Evolutionary conservation across 2,888 invertebrate species (phyloP).

Genomic region (Harmothoe impar): DNA sequence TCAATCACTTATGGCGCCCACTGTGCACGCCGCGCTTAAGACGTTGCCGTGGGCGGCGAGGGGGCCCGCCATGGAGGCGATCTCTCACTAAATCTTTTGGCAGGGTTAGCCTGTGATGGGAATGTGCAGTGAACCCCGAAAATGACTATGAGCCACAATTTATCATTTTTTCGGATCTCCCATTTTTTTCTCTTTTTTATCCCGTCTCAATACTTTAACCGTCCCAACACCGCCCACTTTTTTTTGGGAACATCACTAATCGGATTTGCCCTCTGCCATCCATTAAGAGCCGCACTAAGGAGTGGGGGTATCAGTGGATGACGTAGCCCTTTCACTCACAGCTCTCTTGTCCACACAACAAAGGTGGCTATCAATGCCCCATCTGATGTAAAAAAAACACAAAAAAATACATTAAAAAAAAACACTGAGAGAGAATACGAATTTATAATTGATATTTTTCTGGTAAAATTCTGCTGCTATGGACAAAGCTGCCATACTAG

Average conservation of each 20-base stretch:
- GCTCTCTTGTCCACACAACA: no score
- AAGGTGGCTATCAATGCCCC: no score
- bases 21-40: constrained; percentile 41
- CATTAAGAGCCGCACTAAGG: background rate
- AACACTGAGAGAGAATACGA: no score
- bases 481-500: no score
- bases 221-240: background rate
- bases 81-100: constrained; percentile 54
- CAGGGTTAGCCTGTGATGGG: constrained; percentile 56
- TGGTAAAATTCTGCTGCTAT: no score
- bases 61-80: constrained; percentile 13
- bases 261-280: constrained; percentile 1
- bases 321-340: no score
- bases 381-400: no score
- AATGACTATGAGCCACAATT: constrained; percentile 52
- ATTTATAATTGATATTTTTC: no score
- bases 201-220: constrained; percentile 48
- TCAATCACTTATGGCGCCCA: constrained; percentile 50
- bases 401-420: no score
- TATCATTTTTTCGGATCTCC: constrained; percentile 38
- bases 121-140: constrained; percentile 55
- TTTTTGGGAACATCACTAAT: constrained; percentile 36
- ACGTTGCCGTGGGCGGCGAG: constrained; percentile 34
- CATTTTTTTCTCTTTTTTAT: background rate
- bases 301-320: background rate